Evolutionary conservation across 1,140 invertebrate species (phyloP), one percentile per base, ranked within the genome.

Genomic region (Brachionus rubens): DNA sequence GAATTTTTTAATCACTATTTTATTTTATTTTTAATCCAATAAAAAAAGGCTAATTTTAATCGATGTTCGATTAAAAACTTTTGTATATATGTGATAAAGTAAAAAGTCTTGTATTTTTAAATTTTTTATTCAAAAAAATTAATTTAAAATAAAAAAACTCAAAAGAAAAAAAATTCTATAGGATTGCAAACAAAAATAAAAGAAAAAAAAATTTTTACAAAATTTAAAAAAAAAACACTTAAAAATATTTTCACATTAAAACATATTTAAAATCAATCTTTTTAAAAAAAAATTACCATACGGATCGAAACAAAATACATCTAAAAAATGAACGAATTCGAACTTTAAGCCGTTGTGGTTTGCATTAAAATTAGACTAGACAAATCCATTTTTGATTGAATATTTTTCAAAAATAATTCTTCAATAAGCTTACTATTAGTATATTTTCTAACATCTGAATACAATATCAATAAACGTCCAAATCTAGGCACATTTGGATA

Each of bases 171-270:
- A n/a, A n/a, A n/a, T n/a, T n/a, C n/a, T n/a, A n/a, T n/a, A n/a
- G n/a, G n/a, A n/a, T n/a, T n/a, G n/a, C n/a, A n/a, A n/a, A n/a
- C n/a, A n/a, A n/a, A n/a, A n/a, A n/a, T n/a, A n/a, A n/a, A n/a
- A n/a, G n/a, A n/a, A n/a, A n/a, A n/a, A n/a, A n/a, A n/a, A n/a
- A n/a, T n/a, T n/a, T n/a, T n/a, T n/a, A n/a, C n/a, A n/a, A n/a
- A n/a, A n/a, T n/a, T n/a, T n/a, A n/a, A n/a, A 56, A 59, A 59
- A 59, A 36, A 59, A 16, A 48, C 46, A 59, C 54, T 59, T n/a
- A n/a, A n/a, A n/a, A n/a, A n/a, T n/a, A n/a, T n/a, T 33, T n/a
- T 36, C 19, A 33, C 54, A 33, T 16, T 16, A n/a, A 59, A 36
- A 2, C 30, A 59, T 19, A 59, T 28, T 30, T 6, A 30, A 56